Conservation (phyloP, 2,888 invertebrate species). For the Labia minor region DNA sequence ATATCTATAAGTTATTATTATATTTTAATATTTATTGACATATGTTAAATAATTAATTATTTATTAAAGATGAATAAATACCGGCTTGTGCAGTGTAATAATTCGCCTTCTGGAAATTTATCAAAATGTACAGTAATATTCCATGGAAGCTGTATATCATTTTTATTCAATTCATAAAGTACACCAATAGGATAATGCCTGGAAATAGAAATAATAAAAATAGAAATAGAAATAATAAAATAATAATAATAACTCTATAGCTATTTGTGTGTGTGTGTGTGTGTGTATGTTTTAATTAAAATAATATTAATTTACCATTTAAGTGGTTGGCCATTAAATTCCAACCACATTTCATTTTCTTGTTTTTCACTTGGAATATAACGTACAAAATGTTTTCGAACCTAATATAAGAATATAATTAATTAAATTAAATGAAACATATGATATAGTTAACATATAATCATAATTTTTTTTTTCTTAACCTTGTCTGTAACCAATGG, state of each 20-base stretch:
- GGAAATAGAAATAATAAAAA: slow-evolving; percentile 23
- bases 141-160: slow-evolving; percentile 79
- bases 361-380: slow-evolving; percentile 70
- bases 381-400: slow-evolving; percentile 76
- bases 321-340: slow-evolving; percentile 79
- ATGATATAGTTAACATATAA: slow-evolving; percentile 1
- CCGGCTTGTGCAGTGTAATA: slow-evolving; percentile 81
- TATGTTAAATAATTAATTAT: no score
- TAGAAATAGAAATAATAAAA: neutral
- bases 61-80: no score
- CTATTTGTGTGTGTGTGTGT: no score
- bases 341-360: slow-evolving; percentile 87
- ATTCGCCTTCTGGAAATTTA: slow-evolving; percentile 79
- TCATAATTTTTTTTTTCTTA: slow-evolving; percentile 28
- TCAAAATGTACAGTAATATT: slow-evolving; percentile 86
- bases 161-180: slow-evolving; percentile 70
- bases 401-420: slow-evolving; percentile 43
- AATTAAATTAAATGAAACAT: slow-evolving; percentile 16
- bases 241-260: neutral
- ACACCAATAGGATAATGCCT: slow-evolving; percentile 67
- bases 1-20: no score
- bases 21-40: no score
- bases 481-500: slow-evolving; percentile 93
- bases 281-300: no score
- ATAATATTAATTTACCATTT: slow-evolving; percentile 59